Evolutionary conservation across 2,113 vertebrate species (phyloP).

Genomic region (Phrynosoma blainvillii): DNA sequence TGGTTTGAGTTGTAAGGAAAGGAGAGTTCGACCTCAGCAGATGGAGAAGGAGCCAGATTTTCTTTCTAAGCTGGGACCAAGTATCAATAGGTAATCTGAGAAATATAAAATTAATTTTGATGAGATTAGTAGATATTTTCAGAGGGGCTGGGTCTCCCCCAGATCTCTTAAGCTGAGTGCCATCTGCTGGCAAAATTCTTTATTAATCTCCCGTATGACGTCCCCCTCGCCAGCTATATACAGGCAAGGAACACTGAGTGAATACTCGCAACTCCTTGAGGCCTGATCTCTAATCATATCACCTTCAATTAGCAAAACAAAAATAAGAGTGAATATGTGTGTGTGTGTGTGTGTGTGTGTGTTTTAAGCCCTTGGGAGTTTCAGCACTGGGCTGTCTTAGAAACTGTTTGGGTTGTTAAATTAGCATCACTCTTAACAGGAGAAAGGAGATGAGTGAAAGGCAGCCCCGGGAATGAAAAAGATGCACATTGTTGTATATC

Average conservation of each 20-base stretch:
- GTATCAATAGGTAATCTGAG: neutral
- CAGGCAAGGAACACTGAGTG: neutral
- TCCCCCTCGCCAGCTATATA: neutral
- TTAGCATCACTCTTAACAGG: constrained; percentile 10
- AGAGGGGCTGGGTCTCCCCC: fast-evolving
- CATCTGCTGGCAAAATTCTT: constrained; percentile 15
- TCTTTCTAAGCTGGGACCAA: neutral
- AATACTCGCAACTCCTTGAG: fast-evolving
- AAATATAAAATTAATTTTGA: neutral
- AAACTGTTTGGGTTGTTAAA: constrained; percentile 5
- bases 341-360: neutral
- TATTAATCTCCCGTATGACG: neutral
- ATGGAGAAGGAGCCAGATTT: no score
- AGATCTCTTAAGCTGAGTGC: neutral
- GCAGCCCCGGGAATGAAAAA: neutral
- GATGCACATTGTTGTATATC: neutral
- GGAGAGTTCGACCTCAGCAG: no score
- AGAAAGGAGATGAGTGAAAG: neutral
- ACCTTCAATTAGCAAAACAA: constrained; percentile 1
- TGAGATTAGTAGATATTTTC: neutral
- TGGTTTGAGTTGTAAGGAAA: no score
- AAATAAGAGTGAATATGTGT: neutral
- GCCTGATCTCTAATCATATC: neutral
- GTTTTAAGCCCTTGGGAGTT: constrained; percentile 7
- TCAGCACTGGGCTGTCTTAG: neutral